These are phyloP conservation scores for Amblyopsis rosae DNA, from an alignment of 2,113 vertebrate genomes.

Conservation along the genomic window DNA sequence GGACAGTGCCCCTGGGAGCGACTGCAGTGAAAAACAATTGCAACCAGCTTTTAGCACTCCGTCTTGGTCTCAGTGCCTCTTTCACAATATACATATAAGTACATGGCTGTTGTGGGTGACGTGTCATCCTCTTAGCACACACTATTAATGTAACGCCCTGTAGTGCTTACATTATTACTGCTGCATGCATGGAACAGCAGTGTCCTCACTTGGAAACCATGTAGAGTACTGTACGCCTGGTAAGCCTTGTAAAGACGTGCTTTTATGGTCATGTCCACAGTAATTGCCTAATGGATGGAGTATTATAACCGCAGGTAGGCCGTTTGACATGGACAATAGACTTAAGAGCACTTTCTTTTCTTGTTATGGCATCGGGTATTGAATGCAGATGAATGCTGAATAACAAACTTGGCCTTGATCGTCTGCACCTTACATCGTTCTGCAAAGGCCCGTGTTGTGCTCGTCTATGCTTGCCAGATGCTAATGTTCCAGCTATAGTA, in stretches of 20 bases:
- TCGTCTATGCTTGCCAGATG: constrained; percentile 27
- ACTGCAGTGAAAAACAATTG: constrained; percentile 55
- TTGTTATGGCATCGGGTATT: too few species aligned
- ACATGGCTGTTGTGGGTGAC: constrained; percentile 15
- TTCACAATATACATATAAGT: background rate
- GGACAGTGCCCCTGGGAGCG: constrained; percentile 39
- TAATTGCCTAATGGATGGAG: too few species aligned
- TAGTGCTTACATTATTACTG: background rate
- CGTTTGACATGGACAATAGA: too few species aligned
- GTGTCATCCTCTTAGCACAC: constrained; percentile 17
- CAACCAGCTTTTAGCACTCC: constrained; percentile 42
- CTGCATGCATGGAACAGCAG: background rate
- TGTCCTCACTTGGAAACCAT: background rate
- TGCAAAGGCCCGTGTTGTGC: constrained; percentile 15
- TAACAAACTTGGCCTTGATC: background rate
- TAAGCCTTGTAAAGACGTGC: too few species aligned
- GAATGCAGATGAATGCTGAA: too few species aligned
- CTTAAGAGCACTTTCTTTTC: too few species aligned
- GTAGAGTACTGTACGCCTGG: too few species aligned
- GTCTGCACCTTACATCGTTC: background rate
- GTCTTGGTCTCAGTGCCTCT: constrained; percentile 16
- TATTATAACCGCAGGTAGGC: too few species aligned
- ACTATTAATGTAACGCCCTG: background rate
- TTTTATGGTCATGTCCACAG: too few species aligned
- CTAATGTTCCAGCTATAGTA: constrained; percentile 23